Percentiles rank a stretch among this genome's conserved stretches.
These are phyloP conservation scores for Oxyura jamaicensis DNA, from an alignment of 2,113 vertebrate species.

Conservation along the genomic window DNA sequence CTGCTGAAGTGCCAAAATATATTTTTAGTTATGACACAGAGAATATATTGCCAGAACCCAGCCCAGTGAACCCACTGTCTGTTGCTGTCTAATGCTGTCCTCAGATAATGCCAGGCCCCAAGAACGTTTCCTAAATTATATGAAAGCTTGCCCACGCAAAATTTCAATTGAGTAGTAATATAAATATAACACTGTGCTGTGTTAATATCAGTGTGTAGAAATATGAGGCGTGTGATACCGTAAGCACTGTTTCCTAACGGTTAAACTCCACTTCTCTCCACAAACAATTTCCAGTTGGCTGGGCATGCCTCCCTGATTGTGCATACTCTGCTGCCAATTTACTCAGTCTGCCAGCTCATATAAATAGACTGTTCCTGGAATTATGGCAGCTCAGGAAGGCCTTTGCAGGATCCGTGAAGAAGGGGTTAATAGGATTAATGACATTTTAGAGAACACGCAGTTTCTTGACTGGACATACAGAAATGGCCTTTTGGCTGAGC, in stretches of 20 bases:
- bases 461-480: not conserved
- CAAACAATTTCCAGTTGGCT: not conserved
- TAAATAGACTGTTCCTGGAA: not conserved
- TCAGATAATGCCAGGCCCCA: not conserved
- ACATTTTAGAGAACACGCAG: not conserved
- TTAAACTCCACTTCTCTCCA: not conserved
- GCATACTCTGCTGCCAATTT: not conserved
- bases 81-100: not conserved
- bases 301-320: not conserved
- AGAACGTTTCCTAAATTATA: not conserved
- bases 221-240: not conserved
- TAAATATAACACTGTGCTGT: not conserved
- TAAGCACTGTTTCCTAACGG: not conserved
- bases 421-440: not conserved
- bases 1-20: not conserved
- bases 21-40: not conserved
- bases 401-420: not conserved
- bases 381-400: not conserved
- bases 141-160: not conserved
- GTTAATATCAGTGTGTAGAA: not conserved
- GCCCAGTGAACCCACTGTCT: not conserved
- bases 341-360: not conserved
- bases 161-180: not conserved
- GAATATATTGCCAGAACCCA: not conserved
- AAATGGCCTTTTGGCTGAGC: not conserved